Evolutionary conservation across 2,888 invertebrate species (phyloP), one percentile per base, ranked within the genome.

Genomic region (Pasiphila rectangulata): DNA sequence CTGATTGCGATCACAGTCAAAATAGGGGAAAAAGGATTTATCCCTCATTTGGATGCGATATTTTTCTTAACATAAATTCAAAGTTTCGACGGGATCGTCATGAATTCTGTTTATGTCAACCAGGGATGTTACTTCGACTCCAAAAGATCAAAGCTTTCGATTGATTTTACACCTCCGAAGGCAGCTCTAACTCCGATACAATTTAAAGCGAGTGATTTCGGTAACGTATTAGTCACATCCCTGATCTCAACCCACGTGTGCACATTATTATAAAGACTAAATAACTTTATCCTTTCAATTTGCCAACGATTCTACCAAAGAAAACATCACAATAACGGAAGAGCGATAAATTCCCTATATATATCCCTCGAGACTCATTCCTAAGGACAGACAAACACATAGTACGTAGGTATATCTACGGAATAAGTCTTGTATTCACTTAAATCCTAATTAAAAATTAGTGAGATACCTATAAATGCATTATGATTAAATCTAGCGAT

Each of bases 381-480:
- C 82, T 72, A 70, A 63, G 59, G 67, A 63, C 69, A 67, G 72
- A 72, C 66, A 69, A 79, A 80, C 79, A 74, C 76, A 79, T 70
- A 71, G 54, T 67, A 70, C 64, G 67, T 69, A 69, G 64, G 57
- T 76, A 75, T 69, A 74, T 72, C 79, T 83, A 85, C 76, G 76
- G 85, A 83, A 83, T 77, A 88, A 87, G 87, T 87, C 88, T 88
- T 88, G 77, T 83, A 77, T 79, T 83, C 75, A 75, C 83, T 84
- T 86, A 84, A 66, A 55, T 51, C 41, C 73, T 79, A 82, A 67
- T 69, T 71, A 85, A 87, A 74, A 80, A 77, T 83, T 88, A 88
- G 78, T 88, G 87, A 87, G 86, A 88, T 87, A 86, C 72, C 80
- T 85, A 87, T 89, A 89, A 89, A 89, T 89, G 89, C 89, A 86